Evolutionary conservation across 2,888 invertebrate species (phyloP), one percentile per base, ranked within the genome.

Genomic region (Pilophorus perplexus): DNA sequence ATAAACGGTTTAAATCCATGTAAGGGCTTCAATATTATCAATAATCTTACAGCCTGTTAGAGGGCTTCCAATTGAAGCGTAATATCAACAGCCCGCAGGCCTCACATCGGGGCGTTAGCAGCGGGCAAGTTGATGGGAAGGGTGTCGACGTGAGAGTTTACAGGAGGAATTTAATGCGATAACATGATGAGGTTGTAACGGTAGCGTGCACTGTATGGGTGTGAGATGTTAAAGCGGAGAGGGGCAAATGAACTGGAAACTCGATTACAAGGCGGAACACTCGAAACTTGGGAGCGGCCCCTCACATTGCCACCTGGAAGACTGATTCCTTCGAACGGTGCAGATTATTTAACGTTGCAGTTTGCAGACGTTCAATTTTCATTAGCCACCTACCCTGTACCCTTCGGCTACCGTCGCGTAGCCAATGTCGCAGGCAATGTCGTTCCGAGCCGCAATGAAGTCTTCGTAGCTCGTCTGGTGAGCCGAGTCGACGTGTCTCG

Each of bases 341-440:
- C n/a, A n/a, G n/a, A n/a, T n/a, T n/a, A n/a, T n/a, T n/a, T n/a
- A n/a, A n/a, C n/a, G n/a, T n/a, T n/a, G n/a, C n/a, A n/a, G n/a
- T n/a, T n/a, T n/a, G n/a, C n/a, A n/a, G n/a, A n/a, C n/a, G n/a
- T n/a, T n/a, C n/a, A n/a, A n/a, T n/a, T n/a, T n/a, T n/a, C n/a
- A n/a, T n/a, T n/a, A n/a, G n/a, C n/a, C n/a, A n/a, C n/a, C n/a
- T n/a, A n/a, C n/a, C n/a, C n/a, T n/a, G n/a, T n/a, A n/a, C n/a
- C n/a, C n/a, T n/a, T n/a, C n/a, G n/a, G n/a, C n/a, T n/a, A n/a
- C n/a, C 67, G 78, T 77, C 6, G 81, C 80, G 71, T 78, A 78
- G 78, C 93, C 98, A 75, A 98, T 92, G 78, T 97, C 98, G 75
- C 98, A 83, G 40, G 96, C 94, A 74, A 94, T 89, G 80, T 95